Base-by-base conservation (phyloP, 2,797 vertebrate species). In the Melanotaenia parkinsoni region DNA sequence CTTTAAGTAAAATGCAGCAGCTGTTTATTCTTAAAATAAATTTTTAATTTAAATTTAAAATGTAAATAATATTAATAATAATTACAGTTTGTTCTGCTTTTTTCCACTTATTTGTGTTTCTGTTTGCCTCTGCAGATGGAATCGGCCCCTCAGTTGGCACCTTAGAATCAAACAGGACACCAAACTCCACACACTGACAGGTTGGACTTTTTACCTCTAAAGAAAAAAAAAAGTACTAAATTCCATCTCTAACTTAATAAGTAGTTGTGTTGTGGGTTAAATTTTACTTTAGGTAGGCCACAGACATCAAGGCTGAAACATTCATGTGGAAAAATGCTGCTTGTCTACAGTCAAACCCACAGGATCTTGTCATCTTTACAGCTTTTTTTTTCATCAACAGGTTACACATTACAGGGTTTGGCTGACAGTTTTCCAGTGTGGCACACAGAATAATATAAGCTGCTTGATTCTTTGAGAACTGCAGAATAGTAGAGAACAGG, bases 41-140 rank as follows among this genome's bases (percentile, higher is more conserved):
- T 30, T 30, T 30, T 30, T 30, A 0, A 30, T 30, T 5, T 28
- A 28, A 28, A 28, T 28, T 28, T 30, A 4, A 30, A 30, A 30
- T 30, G 4, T 30, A 30, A 26, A 20, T 6, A 58, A 40, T 3
- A 50, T 26, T 2, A 45, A 13, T 13, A 51, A 14, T 5, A 14
- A 30, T 56, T 56, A 30, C 13, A 30, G 13, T 28, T 54, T 14
- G 13, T 8, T 56, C 13, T 22, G 9, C 11, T 11, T 61, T 54
- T 11, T 20, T 11, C 30, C 30, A 11, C 37, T 53, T 10, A 28
- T 66, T 20, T 43, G 50, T 11, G 14, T 73, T 47, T 65, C 16
- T 67, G 1, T 79, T 74, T 82, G 72, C 82, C 61, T 78, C 78
- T 32, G 40, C 92, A 95, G 94, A 95, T 94, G 93, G 92, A 93